A percentile compares a stretch with the other conserved stretches of the same genome.
These are phyloP conservation scores for Macrophya alboannulata DNA, from an alignment of 2,888 invertebrate species.

Conservation along the genomic window DNA sequence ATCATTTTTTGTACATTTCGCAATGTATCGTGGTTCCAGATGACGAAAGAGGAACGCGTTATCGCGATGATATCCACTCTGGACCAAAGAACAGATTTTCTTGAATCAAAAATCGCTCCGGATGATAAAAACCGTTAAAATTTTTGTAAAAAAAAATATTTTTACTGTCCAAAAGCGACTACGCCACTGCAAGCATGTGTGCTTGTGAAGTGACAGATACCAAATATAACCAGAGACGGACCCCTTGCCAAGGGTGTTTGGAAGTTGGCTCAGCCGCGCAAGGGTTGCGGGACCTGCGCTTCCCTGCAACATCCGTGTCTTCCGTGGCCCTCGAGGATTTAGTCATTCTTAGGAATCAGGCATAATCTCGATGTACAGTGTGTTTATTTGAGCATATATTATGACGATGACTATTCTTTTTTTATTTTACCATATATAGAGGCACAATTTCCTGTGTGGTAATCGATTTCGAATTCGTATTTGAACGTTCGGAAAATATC, in stretches of 20 bases:
- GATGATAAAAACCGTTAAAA: slow-evolving; percentile 26
- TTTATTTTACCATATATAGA: background rate
- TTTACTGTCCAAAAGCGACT: slow-evolving; percentile 60
- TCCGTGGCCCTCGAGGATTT: slow-evolving; percentile 29
- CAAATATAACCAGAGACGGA: slow-evolving; percentile 77
- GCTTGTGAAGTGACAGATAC: slow-evolving; percentile 73
- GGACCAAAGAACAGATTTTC: background rate
- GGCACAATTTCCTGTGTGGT: background rate
- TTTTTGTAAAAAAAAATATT: background rate
- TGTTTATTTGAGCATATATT: background rate
- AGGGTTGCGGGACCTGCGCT: slow-evolving; percentile 53
- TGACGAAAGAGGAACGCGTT: background rate
- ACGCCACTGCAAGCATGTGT: slow-evolving; percentile 75
- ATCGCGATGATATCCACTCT: background rate
- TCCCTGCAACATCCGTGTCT: slow-evolving; percentile 20
- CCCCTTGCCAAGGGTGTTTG: slow-evolving; percentile 79
- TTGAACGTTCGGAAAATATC: background rate
- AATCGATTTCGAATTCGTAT: background rate
- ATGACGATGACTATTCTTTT: too few relatives aligned
- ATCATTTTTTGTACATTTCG: background rate
- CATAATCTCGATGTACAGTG: background rate
- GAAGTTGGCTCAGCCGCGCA: slow-evolving; percentile 66
- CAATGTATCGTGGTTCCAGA: background rate
- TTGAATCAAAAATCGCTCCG: background rate
- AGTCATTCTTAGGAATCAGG: background rate